Conservation (phyloP, 2,888 invertebrate genomes). For the Colostygia pectinataria region DNA sequence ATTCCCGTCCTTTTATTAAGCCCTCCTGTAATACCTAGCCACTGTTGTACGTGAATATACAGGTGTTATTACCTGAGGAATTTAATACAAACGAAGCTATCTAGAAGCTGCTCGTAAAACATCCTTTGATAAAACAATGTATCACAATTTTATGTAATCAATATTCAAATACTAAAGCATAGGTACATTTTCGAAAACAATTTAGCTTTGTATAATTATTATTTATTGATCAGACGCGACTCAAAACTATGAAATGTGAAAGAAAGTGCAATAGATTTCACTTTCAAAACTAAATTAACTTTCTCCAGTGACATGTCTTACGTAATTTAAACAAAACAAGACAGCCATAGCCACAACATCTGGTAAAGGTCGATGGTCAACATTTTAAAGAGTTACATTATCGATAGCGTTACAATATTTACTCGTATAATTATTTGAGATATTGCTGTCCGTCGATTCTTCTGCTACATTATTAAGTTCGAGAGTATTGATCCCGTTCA, state of each 20-base stretch:
- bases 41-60: constrained; percentile 30
- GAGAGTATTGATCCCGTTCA: constrained; percentile 29
- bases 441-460: constrained; percentile 18
- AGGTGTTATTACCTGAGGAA: constrained; percentile 29
- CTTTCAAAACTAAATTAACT: constrained; percentile 83
- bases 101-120: constrained; percentile 23
- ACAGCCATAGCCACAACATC: constrained; percentile 72
- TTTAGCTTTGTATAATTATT: no score
- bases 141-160: constrained; percentile 26
- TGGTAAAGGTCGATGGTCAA: constrained; percentile 68
- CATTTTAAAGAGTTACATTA: constrained; percentile 37
- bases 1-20: constrained; percentile 77
- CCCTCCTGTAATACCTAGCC: constrained; percentile 56
- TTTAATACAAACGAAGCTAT: constrained; percentile 30
- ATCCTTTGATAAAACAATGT: constrained; percentile 17
- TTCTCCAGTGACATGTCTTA: constrained; percentile 82
- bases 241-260: constrained; percentile 74
- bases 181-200: constrained; percentile 31
- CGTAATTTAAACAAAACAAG: constrained; percentile 76
- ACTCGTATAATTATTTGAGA: constrained; percentile 22
- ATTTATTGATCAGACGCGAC: constrained; percentile 50
- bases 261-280: constrained; percentile 83
- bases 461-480: constrained; percentile 3
- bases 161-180: no score
- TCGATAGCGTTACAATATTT: constrained; percentile 35